Conservation (phyloP, 2,888 invertebrate species). For the Anthrax anthrax region DNA sequence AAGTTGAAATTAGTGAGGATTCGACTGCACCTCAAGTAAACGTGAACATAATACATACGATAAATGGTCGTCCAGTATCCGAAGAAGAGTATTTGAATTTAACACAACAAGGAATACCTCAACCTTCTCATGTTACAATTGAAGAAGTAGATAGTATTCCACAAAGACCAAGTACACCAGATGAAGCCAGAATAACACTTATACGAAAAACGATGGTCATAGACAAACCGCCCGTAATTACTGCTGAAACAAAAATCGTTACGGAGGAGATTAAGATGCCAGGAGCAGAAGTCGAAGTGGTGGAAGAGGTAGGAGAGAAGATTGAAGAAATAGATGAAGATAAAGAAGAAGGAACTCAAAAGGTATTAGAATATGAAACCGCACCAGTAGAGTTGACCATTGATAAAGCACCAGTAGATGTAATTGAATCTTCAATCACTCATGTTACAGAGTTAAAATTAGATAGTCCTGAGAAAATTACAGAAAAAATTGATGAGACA, state of each 20-base stretch:
- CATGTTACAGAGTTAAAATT: constrained; percentile 12
- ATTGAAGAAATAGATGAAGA: constrained; percentile 2
- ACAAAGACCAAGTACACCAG: too few relatives aligned
- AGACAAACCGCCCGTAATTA: too few relatives aligned
- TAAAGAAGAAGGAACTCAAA: constrained; percentile 14
- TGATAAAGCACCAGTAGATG: constrained; percentile 27
- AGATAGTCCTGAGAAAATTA: constrained; percentile 9
- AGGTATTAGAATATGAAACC: constrained; percentile 35
- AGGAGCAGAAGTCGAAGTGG: constrained; percentile 1
- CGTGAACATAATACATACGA: constrained; percentile 42
- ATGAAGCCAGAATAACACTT: too few relatives aligned
- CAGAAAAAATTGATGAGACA: constrained; percentile 6
- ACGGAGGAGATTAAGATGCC: neutral
- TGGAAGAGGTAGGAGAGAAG: neutral
- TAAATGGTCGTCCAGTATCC: constrained; percentile 36
- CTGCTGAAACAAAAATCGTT: neutral
- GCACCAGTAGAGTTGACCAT: constrained; percentile 33
- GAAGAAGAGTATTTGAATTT: constrained; percentile 29
- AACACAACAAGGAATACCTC: constrained; percentile 16
- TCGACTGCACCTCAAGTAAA: constrained; percentile 18
- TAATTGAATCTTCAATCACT: constrained; percentile 12
- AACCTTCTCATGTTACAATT: constrained; percentile 25
- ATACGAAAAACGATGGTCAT: too few relatives aligned
- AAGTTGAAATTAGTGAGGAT: constrained; percentile 29
- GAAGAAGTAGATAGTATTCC: constrained; percentile 21